Conservation (phyloP, 2,888 invertebrate species). For the Theretra japonica region DNA sequence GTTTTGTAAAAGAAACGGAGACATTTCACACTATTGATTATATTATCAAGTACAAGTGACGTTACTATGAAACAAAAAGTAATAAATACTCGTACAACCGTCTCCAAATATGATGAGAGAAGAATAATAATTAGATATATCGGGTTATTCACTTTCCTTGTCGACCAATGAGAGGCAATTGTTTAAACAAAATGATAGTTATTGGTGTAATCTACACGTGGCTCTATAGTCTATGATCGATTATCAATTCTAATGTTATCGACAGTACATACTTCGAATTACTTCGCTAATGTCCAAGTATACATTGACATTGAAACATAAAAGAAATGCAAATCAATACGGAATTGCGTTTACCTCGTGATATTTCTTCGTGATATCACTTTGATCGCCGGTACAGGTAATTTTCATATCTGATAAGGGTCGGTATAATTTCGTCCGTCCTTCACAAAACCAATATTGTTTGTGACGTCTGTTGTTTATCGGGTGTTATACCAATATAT, state of each 20-base stretch:
- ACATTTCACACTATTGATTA: background rate
- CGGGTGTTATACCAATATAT: background rate
- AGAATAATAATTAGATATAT: conserved; percentile 19
- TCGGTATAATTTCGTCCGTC: conserved; percentile 38
- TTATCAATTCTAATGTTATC: conserved; percentile 17
- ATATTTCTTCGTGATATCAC: conserved; percentile 46
- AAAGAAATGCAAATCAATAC: conserved; percentile 35
- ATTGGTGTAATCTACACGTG: conserved; percentile 1
- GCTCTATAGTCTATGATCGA: conserved; percentile 3
- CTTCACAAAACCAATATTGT: conserved; percentile 1
- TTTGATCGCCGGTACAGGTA: conserved; percentile 35
- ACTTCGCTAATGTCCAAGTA: background rate
- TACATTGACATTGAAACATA: conserved; percentile 32
- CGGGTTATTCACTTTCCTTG: background rate
- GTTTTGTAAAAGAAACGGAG: background rate
- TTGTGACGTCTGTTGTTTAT: background rate
- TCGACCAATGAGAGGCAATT: conserved; percentile 8
- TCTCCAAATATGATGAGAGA: background rate
- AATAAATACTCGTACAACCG: background rate
- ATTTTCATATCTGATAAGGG: conserved; percentile 42
- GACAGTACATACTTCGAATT: conserved; percentile 12
- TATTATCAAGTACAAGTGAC: background rate
- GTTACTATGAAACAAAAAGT: background rate
- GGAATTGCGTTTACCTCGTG: conserved; percentile 45
- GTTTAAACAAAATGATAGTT: too few relatives aligned